Evolutionary conservation across 2,797 vertebrate species (phyloP), one percentile per base, ranked within the genome.

Genomic region (Allobates femoralis): DNA sequence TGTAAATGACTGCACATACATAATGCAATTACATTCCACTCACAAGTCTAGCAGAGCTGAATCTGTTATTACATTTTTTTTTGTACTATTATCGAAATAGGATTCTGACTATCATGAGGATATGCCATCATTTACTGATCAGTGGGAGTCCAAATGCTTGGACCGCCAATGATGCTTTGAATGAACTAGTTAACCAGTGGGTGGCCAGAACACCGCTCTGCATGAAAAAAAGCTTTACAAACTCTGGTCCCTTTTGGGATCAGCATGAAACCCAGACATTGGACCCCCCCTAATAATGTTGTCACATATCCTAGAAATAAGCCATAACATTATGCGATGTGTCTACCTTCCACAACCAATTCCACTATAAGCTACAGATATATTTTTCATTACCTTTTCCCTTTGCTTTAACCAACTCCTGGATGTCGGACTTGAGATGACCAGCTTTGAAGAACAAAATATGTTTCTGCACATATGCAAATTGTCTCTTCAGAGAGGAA

Each of bases 1-100:
- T 41, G 21, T 69, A 69, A 73, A 50, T 46, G 51, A 37, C 82
- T 53, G 55, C 73, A 66, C 46, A 77, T 77, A 79, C 53, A 77
- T 56, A 55, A 85, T 37, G 15, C 78, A 56, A 67, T 34, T 41
- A n/a, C 37, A 56, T 37, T 46, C 75, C 23, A 37, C 5, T 71
- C 67, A 4, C 5, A 56, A 26, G 23, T 26, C 14, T 41, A 67
- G 15, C 14, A 23, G 69, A 46, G 37, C 21, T 73, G 21, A 46
- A 46, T 69, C 10, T 69, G 32, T 23, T 7, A 37, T 30, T 76
- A 46, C 2, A 14, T 55, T 55, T 76, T 32, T n/a, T 19, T 69
- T 1, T 37, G 32, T 32, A 34, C 66, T 10, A 5, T 69, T n/a
- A 62, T 62, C 11, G 26, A 28, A 60, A 62, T 21, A 28, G 28